Evolutionary conservation across 2,888 invertebrate genomes (phyloP), one percentile per base, ranked within the genome.

Genomic region (Mellilla xanthometata): DNA sequence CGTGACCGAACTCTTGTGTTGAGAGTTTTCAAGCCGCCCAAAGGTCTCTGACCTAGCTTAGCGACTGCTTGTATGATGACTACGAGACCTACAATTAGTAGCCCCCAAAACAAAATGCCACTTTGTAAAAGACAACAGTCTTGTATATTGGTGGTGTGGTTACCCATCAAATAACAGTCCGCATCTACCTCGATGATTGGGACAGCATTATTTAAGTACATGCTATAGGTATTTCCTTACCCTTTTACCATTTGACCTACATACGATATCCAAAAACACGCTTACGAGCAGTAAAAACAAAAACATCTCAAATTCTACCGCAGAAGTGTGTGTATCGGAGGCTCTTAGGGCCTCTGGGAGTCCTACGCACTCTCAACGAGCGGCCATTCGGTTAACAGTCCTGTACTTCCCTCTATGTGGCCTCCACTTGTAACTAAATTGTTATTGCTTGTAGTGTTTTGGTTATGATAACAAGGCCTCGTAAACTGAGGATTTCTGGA

Each of bases 381-480:
- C 46, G 46, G 35, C 48, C 45, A 46, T 51, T 48, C 33, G 40
- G 46, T 44, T 55, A 56, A 51, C 48, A 40, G 49, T 36, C 35
- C 33, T 51, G 54, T 56, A 52, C 49, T 54, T 44, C 22, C 15
- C 39, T 32, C 24, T 24, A 39, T 47, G 42, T 41, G 47, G 32
- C 47, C 41, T 39, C 47, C 46, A 53, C 52, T 54, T 50, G 44
- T 38, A 38, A 35, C 44, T 43, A 50, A 56, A 60, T 56, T 56
- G 58, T 58, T 60, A 58, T 56, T 51, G 51, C 55, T 39, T 52
- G 54, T 54, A 54, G 53, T 42, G 53, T 48, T 49, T 52, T 39
- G 43, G 46, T 41, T 51, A 55, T 54, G 56, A 56, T 57, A 58
- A 52, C 44, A 33, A 22, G 12, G 19, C 26, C 39, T 33, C 33